Base-by-base conservation (phyloP, 2,888 invertebrate genomes). In the Eupithecia insigniata region DNA sequence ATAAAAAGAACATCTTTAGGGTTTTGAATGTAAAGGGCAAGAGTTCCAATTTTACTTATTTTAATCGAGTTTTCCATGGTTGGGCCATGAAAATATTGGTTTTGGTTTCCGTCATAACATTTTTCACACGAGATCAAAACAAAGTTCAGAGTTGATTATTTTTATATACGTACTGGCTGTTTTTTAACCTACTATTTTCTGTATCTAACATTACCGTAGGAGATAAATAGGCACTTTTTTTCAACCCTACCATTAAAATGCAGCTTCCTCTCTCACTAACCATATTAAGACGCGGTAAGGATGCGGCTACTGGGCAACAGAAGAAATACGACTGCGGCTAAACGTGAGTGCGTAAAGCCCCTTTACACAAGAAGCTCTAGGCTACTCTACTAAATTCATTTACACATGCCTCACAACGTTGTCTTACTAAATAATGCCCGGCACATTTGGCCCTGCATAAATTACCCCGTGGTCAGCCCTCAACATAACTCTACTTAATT, bases 401-500 rank as follows among this genome's bases (percentile, higher is more conserved):
- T 60, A 69, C 60, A 18, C 36, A 67, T 61, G 73, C 73, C 70
- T 43, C 61, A 62, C 43, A 66, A 68, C 60, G 39, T 55, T 64
- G 69, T 73, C 55, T 66, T 61, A 64, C 72, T 78, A 78, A 79
- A 78, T 75, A 76, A 79, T 78, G 73, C 77, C 36, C 51, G 68
- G 68, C 75, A 78, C 79, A 78, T 75, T 60, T 66, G 72, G 71
- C 43, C 75, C 72, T 68, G 78, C 78, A 79, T 79, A 77, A 78
- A 79, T 79, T 79, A 78, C 69, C 22, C 66, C 26, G 79, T 68
- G 78, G 79, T 77, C 76, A 78, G 71, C 26, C 74, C 76, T 71
- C 67, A 73, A 76, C 76, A 73, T 78, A 78, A 79, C 75, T 76
- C 76, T 58, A 74, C 71, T 77, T 75, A 79, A 79, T 79, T 78